Evolutionary conservation across 1,140 invertebrate genomes (phyloP).

Genomic region (Temnothorax curvispinosus): DNA sequence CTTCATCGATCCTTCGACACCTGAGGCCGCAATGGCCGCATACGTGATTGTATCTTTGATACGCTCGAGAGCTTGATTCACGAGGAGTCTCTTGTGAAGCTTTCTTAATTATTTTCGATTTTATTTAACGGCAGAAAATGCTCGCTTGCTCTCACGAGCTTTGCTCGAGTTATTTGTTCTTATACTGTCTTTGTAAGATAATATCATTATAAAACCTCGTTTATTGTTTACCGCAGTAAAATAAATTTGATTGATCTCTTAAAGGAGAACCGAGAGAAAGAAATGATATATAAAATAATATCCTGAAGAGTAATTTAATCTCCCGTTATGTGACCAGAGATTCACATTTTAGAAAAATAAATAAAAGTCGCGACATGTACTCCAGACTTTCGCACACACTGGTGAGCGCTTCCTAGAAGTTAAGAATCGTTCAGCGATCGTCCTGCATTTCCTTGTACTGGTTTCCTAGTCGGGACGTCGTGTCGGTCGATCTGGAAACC

Average conservation of each 20-base stretch:
- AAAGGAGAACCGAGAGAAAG: neutral
- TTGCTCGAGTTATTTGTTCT: neutral
- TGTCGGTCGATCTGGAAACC: constrained; percentile 72
- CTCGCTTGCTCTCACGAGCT: neutral
- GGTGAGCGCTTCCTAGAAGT: constrained; percentile 71
- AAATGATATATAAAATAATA: neutral
- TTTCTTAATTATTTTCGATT: constrained; percentile 4
- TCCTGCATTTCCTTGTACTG: constrained; percentile 73
- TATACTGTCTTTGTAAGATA: neutral
- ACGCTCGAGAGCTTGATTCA: neutral
- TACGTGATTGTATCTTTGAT: neutral
- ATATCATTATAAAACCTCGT: neutral
- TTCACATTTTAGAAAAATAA: neutral
- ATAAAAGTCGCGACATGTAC: constrained; percentile 57
- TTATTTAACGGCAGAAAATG: neutral
- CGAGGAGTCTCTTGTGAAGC: neutral
- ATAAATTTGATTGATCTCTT: neutral
- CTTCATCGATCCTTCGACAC: constrained; percentile 66
- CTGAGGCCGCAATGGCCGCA: constrained; percentile 26
- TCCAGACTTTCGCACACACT: constrained; percentile 52
- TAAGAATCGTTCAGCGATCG: constrained; percentile 68
- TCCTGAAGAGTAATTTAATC: neutral
- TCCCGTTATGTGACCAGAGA: neutral
- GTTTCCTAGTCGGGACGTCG: constrained; percentile 77
- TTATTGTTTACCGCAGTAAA: neutral